A percentile compares a stretch with the other conserved stretches of the same genome.
These are phyloP conservation scores for Epizoanthus ramosus DNA, from an alignment of 92 coral and sea anemone species.

Conservation along the genomic window DNA sequence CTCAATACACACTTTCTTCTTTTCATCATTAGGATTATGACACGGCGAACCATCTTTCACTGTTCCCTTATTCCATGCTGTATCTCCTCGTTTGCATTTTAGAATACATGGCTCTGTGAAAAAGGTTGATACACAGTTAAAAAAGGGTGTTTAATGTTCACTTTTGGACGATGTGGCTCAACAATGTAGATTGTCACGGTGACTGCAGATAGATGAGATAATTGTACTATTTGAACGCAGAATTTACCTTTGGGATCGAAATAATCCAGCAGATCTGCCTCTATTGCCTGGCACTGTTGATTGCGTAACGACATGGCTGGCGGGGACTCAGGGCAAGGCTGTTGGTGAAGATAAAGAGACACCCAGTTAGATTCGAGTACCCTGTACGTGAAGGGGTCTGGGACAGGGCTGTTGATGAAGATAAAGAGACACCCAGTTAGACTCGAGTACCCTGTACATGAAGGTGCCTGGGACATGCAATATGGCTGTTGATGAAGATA, in stretches of 20 bases:
- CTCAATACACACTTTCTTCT: slow-evolving; percentile 59
- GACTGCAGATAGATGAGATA: no score
- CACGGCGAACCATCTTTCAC: slow-evolving; percentile 68
- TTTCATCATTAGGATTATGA: background rate
- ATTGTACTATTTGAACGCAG: background rate
- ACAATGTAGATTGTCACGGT: no score
- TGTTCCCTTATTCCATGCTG: background rate
- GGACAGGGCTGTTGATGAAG: background rate
- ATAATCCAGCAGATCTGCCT: slow-evolving; percentile 8
- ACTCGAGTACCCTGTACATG: no score
- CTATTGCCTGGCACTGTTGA: slow-evolving; percentile 10
- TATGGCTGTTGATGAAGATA: background rate
- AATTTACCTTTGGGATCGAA: slow-evolving; percentile 7
- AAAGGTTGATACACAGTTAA: background rate
- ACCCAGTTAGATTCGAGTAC: no score
- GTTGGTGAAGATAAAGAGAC: no score
- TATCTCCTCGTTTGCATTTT: slow-evolving; percentile 11
- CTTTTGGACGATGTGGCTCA: no score
- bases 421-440: no score
- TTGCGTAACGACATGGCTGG: background rate
- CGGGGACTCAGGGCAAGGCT: background rate
- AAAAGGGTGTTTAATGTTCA: no score
- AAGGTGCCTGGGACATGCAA: no score
- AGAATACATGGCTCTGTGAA: slow-evolving; percentile 41
- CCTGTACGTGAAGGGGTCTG: no score